phyloP scores from a whole-genome alignment of 2,888 invertebrate species.

The Thumatha senex region DNA sequence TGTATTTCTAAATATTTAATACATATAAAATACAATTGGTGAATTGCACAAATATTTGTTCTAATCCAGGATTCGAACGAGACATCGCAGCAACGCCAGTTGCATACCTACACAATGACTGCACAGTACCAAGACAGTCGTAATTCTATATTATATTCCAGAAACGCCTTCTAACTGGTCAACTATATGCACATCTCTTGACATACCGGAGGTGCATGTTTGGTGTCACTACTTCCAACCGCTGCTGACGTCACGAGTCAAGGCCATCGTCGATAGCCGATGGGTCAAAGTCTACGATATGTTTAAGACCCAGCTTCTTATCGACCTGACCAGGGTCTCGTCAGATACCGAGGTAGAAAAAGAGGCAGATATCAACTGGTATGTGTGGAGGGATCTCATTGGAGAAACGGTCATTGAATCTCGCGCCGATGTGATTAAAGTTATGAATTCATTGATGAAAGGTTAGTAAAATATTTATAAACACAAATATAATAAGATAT shows the following conservation, averaged over 20 bases:
- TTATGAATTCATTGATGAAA: constrained; percentile 77
- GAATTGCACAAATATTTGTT: too few species aligned
- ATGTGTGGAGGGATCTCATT: constrained; percentile 88
- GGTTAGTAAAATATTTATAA: constrained; percentile 45
- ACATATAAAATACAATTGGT: too few species aligned
- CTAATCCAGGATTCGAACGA: too few species aligned
- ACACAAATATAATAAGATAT: too few species aligned
- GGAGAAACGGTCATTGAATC: constrained; percentile 77
- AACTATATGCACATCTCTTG: constrained; percentile 83
- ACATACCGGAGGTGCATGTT: constrained; percentile 83
- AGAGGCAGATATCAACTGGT: constrained; percentile 87
- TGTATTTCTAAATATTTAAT: too few species aligned
- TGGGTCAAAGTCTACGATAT: constrained; percentile 68
- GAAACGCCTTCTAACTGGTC: constrained; percentile 86
- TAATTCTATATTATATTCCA: constrained; percentile 48
- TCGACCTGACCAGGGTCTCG: constrained; percentile 66
- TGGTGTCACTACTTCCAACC: constrained; percentile 90
- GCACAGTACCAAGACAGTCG: too few species aligned
- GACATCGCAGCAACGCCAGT: too few species aligned
- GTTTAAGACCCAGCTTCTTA: constrained; percentile 65
- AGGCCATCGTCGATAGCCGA: constrained; percentile 81
- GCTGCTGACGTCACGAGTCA: constrained; percentile 87
- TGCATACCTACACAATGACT: too few species aligned
- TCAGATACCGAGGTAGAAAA: constrained; percentile 75
- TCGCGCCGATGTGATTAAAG: constrained; percentile 68